Percentiles rank a stretch among this genome's conserved stretches.
Evolutionary conservation across 2,888 invertebrate genomes (phyloP).

Genomic region (Limulus polyphemus): DNA sequence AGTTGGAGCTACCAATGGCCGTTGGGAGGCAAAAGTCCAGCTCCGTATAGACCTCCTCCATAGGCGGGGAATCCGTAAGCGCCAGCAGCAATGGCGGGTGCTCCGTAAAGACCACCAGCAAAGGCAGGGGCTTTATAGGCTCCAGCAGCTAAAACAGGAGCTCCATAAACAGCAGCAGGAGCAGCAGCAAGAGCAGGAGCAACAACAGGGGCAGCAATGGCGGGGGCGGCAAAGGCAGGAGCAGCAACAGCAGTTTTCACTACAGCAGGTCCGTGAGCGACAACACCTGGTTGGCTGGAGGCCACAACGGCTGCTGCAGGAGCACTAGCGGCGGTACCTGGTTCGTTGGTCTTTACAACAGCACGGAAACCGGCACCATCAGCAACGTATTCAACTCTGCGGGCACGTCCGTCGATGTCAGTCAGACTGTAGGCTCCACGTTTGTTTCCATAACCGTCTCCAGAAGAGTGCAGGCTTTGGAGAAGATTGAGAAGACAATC

Average conservation of each 20-base stretch:
- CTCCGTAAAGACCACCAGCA: no score
- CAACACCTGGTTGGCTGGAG: slow-evolving; percentile 11
- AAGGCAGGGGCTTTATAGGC: no score
- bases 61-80: no score
- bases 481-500: no score
- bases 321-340: slow-evolving; percentile 19
- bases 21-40: background rate
- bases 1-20: slow-evolving; percentile 17
- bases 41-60: no score
- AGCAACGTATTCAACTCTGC: slow-evolving; percentile 22
- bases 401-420: slow-evolving; percentile 22
- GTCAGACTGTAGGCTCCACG: slow-evolving; percentile 23
- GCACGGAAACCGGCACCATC: slow-evolving; percentile 17
- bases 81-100: no score
- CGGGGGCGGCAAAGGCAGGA: no score
- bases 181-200: no score
- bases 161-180: no score
- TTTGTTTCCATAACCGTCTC: slow-evolving; percentile 23
- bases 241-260: slow-evolving; percentile 7
- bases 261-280: slow-evolving; percentile 4
- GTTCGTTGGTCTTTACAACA: slow-evolving; percentile 19
- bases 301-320: slow-evolving; percentile 17
- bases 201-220: no score
- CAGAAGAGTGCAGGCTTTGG: no score
- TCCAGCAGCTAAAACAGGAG: no score